phyloP scores from a whole-genome alignment of 2,113 vertebrate genomes.

The Pagrus major region DNA sequence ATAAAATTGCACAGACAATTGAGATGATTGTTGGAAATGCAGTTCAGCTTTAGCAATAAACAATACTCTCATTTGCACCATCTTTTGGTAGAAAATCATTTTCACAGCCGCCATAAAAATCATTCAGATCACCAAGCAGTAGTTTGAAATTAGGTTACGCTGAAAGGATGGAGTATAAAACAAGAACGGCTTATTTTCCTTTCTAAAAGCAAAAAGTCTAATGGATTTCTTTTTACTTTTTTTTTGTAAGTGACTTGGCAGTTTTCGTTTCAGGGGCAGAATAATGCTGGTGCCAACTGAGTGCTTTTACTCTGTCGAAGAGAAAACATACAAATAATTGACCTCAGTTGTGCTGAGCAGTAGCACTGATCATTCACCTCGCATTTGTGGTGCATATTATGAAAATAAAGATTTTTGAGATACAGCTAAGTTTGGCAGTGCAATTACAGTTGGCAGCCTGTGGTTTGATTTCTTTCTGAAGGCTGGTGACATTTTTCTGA shows the following conservation, averaged over 20 bases:
- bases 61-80: neutral
- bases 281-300: constrained; percentile 20
- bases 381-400: constrained; percentile 6
- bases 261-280: constrained; percentile 1
- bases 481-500: neutral
- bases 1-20: constrained; percentile 19
- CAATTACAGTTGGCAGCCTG: neutral
- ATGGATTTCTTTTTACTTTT: no score
- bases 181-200: neutral
- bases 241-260: neutral
- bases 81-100: neutral
- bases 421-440: constrained; percentile 35
- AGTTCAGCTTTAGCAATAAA: neutral
- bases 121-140: neutral
- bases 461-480: neutral
- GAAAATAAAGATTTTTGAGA: constrained; percentile 31
- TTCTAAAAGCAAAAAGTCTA: neutral
- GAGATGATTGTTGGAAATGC: constrained; percentile 18
- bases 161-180: neutral
- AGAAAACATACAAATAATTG: neutral
- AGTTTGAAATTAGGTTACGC: neutral
- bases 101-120: neutral
- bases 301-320: constrained; percentile 7
- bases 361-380: neutral
- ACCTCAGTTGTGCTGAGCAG: neutral